These are phyloP conservation scores for Latheticus oryzae DNA, from an alignment of 2,888 invertebrate genomes.

Conservation along the genomic window DNA sequence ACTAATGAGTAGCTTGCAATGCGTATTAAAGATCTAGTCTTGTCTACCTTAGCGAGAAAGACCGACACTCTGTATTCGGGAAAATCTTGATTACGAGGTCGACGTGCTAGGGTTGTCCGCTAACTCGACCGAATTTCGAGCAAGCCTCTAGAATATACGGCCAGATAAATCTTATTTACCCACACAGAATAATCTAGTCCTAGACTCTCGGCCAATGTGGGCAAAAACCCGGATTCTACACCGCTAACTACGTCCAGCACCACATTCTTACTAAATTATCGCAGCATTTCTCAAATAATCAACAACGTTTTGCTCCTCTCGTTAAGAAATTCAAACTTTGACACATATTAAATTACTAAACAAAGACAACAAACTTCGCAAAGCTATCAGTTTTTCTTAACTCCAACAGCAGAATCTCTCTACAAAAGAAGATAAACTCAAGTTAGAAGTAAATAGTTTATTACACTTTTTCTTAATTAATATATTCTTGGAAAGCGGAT, in stretches of 20 bases:
- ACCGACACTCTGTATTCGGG: conserved; percentile 43
- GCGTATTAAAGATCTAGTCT: conserved; percentile 47
- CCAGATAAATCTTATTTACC: conserved; percentile 51
- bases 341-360: conserved; percentile 5
- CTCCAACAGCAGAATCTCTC: no score
- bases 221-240: conserved; percentile 39
- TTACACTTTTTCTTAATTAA: conserved; percentile 30
- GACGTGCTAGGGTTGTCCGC: conserved; percentile 45
- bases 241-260: conserved; percentile 42
- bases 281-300: conserved; percentile 41
- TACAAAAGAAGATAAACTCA: neutral
- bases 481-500: conserved; percentile 22
- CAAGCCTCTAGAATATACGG: conserved; percentile 48
- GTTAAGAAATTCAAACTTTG: conserved; percentile 20
- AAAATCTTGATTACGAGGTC: conserved; percentile 50
- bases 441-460: conserved; percentile 9
- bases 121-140: conserved; percentile 46
- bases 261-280: conserved; percentile 43
- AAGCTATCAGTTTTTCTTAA: no score
- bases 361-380: conserved; percentile 1
- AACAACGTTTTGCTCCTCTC: conserved; percentile 35
- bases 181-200: conserved; percentile 47
- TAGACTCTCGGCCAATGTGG: conserved; percentile 43
- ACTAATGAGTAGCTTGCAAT: conserved; percentile 49
- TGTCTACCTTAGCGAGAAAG: conserved; percentile 45